Conservation (phyloP, 2,888 invertebrate genomes). For the Nemotelus pantherinus region DNA sequence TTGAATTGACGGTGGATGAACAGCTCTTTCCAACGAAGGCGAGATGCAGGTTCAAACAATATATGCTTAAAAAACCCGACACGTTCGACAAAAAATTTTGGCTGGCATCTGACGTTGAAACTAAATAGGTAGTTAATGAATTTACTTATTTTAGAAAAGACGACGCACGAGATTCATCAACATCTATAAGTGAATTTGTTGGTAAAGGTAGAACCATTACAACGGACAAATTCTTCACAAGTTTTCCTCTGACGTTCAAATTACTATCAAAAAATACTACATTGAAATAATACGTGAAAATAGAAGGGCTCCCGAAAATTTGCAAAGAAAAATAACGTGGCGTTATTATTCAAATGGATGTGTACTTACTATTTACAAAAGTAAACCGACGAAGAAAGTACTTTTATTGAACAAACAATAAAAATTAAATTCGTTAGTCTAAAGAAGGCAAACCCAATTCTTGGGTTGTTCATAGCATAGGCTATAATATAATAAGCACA, state of each 20-base stretch:
- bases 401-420: too few species aligned
- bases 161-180: not conserved
- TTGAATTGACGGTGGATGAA: not conserved
- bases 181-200: not conserved
- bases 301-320: not conserved
- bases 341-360: too few species aligned
- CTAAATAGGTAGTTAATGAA: constrained; percentile 51
- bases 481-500: too few species aligned
- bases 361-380: too few species aligned
- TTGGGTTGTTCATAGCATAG: too few species aligned
- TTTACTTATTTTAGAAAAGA: not conserved
- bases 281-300: not conserved
- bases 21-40: constrained; percentile 16
- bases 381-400: too few species aligned
- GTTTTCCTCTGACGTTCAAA: not conserved
- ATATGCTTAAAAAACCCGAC: constrained; percentile 54
- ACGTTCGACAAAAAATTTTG: constrained; percentile 54
- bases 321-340: too few species aligned
- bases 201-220: not conserved
- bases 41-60: constrained; percentile 54
- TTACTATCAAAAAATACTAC: not conserved
- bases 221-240: not conserved
- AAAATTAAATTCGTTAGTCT: too few species aligned
- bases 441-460: too few species aligned
- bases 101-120: constrained; percentile 54